Evolutionary conservation across 2,797 vertebrate genomes (phyloP), one percentile per base, ranked within the genome.

Genomic region (Myotis daubentonii): DNA sequence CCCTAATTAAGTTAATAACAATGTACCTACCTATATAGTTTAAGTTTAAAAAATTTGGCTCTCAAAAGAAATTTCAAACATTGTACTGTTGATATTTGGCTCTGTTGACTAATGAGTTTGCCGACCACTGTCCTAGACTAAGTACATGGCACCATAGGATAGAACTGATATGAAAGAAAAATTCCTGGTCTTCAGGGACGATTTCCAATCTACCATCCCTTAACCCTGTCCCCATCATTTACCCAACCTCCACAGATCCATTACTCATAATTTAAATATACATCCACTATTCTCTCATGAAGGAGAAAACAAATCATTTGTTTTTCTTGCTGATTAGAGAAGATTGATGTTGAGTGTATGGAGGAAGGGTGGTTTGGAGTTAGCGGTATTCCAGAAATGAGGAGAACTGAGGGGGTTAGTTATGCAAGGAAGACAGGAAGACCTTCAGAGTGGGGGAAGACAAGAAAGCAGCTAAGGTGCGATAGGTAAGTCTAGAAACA

Each of bases 381-480:
- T 8, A 8, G 12, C 20, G 6, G 62, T 1, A 30, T 49, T 38
- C 5, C 9, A 33, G 30, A 74, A 30, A 55, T 4, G 47, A 10
- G 6, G n/a, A 72, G 33, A 41, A 9, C 0, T 53, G 7, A 11
- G 62, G 41, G 22, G n/a, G 12, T 41, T 60, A n/a, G 7, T 33
- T 60, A 9, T 4, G 1, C 28, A 53, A 62, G 68, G 60, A 44
- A 84, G 81, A 57, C 12, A 22, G 1, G 12, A 55, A 83, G 16
- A 22, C 6, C 25, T 10, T 62, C 33, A 30, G 33, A 20, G 1
- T 22, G 6, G 8, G 20, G 11, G 28, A 41, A 30, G 49, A 30
- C 6, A 12, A 49, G 13, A 10, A 19, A 4, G 7, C 22, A 4
- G 51, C 16, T 47, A 44, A 4, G n/a, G 22, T 0, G 1, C 7